phyloP scores from a whole-genome alignment of 2,888 invertebrate genomes.

The Melanotus villosus region DNA sequence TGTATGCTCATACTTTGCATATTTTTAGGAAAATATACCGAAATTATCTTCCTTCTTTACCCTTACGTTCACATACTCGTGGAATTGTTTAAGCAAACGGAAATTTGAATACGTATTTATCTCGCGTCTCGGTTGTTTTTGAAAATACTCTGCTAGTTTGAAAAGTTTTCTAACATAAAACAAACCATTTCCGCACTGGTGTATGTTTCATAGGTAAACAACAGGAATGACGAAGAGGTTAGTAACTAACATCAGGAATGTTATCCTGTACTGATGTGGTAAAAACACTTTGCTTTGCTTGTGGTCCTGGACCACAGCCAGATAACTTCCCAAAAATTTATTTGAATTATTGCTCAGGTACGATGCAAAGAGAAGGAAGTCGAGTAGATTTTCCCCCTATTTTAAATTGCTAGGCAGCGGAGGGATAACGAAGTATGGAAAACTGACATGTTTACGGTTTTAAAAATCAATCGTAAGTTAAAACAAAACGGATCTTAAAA shows the following conservation, averaged over 20 bases:
- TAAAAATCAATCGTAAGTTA: too few species aligned
- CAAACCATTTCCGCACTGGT: slow-evolving; percentile 16
- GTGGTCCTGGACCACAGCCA: slow-evolving; percentile 43
- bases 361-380: neutral
- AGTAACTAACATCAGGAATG: slow-evolving; percentile 21
- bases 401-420: too few species aligned
- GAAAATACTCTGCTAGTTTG: neutral
- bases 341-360: slow-evolving; percentile 25
- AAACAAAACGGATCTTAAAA: too few species aligned
- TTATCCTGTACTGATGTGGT: slow-evolving; percentile 25
- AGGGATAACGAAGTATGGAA: too few species aligned
- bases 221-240: slow-evolving; percentile 28
- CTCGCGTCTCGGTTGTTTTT: neutral
- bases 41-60: neutral
- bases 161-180: slow-evolving; percentile 28
- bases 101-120: neutral
- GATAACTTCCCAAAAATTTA: slow-evolving; percentile 45
- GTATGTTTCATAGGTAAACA: slow-evolving; percentile 36
- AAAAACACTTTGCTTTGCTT: slow-evolving; percentile 34
- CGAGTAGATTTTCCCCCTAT: neutral
- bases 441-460: too few species aligned
- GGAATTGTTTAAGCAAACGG: neutral
- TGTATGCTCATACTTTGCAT: slow-evolving; percentile 40
- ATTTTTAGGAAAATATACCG: slow-evolving; percentile 12
- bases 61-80: neutral